Base-by-base conservation (phyloP, 2,888 invertebrate species). In the Amblyjoppa proteus region DNA sequence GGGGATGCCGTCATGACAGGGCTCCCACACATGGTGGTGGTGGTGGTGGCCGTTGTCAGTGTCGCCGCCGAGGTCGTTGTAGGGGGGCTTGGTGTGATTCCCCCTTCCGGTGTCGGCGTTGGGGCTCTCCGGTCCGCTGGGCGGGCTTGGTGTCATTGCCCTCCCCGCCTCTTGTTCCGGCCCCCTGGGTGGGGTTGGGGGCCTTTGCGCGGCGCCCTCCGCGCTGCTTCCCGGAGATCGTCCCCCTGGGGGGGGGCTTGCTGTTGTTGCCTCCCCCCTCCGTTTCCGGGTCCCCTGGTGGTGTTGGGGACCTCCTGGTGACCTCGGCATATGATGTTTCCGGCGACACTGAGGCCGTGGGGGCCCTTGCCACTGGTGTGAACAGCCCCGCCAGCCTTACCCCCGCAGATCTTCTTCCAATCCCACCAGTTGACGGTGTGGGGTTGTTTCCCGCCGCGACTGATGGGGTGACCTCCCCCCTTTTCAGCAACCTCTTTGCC, bases 11-110 rank as follows among this genome's bases (percentile, higher is more conserved):
- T 11, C 41, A 41, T 7, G 7, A 41, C 20, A 4, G 66, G 3
- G 9, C 28, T 16, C 49, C 49, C 45, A 5, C 69, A 69, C 25
- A 13, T 49, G 28, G 45, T 69, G 45, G 69, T 69, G 38, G 66
- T 68, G 7, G 20, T 41, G 2, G 66, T 68, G 1, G 66, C 25
- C 6, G 38, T 68, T 1, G 66, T 68, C 2, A 68, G 66, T 38
- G 66, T 68, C 66, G 41, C 66, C 38, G 41, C 41, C 0, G 7
- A 20, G 7, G 38, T 41, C 7, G 38, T 41, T 2, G 20, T 4
- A 3, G n/a, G 41, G 41, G 66, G 53, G 7, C 6, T 20, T 4
- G 1, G 1, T 25, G 20, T 0, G 16, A 1, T 20, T 53, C 5
- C 20, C 20, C 51, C 51, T n/a, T n/a, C 51, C 16, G 4, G n/a